phyloP scores from a whole-genome alignment of 2,888 invertebrate species.

The Macropis europaea region DNA sequence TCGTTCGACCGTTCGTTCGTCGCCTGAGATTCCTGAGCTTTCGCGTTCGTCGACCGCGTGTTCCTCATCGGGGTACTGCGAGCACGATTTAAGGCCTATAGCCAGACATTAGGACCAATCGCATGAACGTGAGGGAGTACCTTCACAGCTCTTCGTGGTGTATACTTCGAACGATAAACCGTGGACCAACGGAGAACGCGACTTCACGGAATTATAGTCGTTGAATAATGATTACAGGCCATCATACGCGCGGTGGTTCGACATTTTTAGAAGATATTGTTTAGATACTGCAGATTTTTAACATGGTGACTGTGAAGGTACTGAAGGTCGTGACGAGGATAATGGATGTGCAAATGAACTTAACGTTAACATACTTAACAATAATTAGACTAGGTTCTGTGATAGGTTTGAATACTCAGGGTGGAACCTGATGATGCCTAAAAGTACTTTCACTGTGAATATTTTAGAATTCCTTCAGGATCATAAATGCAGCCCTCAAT shows the following conservation, averaged over 20 bases:
- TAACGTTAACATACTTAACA: conserved; percentile 17
- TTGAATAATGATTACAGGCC: too few relatives aligned
- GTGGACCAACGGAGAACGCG: conserved; percentile 27
- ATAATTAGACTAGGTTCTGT: too few relatives aligned
- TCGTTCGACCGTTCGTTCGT: conserved; percentile 44
- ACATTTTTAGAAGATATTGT: neutral
- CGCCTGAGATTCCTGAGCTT: conserved; percentile 61
- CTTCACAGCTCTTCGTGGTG: conserved; percentile 68
- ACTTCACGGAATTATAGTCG: too few relatives aligned
- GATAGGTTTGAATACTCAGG: too few relatives aligned
- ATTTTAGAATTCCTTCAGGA: too few relatives aligned
- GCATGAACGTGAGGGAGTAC: conserved; percentile 78
- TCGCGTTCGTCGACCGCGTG: conserved; percentile 72
- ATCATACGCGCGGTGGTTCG: conserved; percentile 23
- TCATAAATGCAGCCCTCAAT: too few relatives aligned
- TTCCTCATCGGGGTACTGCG: conserved; percentile 78
- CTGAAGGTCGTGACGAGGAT: conserved; percentile 50
- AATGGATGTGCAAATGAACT: conserved; percentile 52
- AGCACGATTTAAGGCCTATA: conserved; percentile 80
- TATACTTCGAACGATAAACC: conserved; percentile 41
- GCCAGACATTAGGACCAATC: conserved; percentile 79
- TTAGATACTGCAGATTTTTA: neutral
- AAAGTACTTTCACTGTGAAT: too few relatives aligned
- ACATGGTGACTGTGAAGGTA: conserved; percentile 68
- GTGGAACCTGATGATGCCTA: too few relatives aligned